Evolutionary conservation across 2,888 invertebrate species (phyloP).

Genomic region (Argynnis bischoffii): DNA sequence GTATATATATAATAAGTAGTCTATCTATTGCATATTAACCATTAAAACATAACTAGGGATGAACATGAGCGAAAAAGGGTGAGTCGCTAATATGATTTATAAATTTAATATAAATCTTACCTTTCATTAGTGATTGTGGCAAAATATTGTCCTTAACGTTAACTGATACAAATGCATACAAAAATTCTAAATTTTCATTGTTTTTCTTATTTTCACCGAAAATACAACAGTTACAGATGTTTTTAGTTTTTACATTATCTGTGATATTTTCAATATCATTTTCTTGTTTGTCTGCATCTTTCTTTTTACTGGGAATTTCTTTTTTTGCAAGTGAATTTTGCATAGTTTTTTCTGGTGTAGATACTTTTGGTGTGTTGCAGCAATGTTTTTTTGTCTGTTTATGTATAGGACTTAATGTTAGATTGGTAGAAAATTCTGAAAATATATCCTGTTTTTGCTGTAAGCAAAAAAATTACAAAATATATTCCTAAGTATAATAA

Average conservation of each 20-base stretch:
- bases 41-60: background rate
- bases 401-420: constrained; percentile 47
- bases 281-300: constrained; percentile 3
- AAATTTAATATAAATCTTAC: constrained; percentile 45
- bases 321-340: too few species aligned
- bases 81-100: background rate
- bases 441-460: constrained; percentile 75
- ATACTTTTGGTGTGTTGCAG: constrained; percentile 47
- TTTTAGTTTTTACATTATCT: constrained; percentile 33
- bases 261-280: constrained; percentile 23
- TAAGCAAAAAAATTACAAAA: constrained; percentile 34
- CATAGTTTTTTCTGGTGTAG: constrained; percentile 36
- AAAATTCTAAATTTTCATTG: constrained; percentile 57
- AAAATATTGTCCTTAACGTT: constrained; percentile 68
- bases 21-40: too few species aligned
- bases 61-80: background rate
- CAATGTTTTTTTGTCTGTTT: constrained; percentile 52
- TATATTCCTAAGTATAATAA: background rate
- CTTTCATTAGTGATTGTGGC: constrained; percentile 67
- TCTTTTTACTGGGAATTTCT: background rate
- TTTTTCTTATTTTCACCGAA: constrained; percentile 38
- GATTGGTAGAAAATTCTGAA: constrained; percentile 57
- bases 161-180: constrained; percentile 70
- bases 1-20: too few species aligned
- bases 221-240: constrained; percentile 56